Percentiles rank a stretch among this genome's conserved stretches.
Evolutionary conservation across 2,113 vertebrate species (phyloP).

Genomic region (Emydocephalus ijimae): DNA sequence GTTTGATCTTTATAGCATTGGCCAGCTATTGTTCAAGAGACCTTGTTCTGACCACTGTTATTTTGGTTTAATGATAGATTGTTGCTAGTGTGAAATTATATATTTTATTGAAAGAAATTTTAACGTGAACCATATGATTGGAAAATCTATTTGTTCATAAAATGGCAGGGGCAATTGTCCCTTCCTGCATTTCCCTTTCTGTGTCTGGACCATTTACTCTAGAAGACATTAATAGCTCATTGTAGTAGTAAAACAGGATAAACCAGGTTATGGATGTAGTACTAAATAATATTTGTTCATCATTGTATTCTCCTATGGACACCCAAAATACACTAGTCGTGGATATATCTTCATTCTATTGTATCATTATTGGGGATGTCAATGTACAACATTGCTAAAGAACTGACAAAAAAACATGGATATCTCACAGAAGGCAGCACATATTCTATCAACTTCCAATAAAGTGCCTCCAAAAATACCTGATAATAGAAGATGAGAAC

Average conservation of each 20-base stretch:
- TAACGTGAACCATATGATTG: not conserved
- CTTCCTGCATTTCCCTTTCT: not conserved
- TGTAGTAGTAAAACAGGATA: not conserved
- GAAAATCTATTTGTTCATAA: not conserved
- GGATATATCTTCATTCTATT: no score
- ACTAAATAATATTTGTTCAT: not conserved
- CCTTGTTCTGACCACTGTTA: not conserved
- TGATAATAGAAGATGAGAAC: no score
- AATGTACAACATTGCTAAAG: no score
- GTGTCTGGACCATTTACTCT: not conserved
- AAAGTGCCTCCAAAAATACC: no score
- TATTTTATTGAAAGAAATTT: not conserved
- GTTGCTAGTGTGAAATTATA: not conserved
- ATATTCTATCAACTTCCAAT: no score
- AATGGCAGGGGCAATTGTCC: not conserved
- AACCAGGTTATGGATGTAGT: not conserved
- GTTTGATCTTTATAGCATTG: not conserved
- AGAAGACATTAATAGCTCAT: not conserved
- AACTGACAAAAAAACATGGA: no score
- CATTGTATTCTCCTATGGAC: not conserved
- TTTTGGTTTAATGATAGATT: not conserved
- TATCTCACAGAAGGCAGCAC: no score
- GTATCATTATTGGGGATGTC: no score
- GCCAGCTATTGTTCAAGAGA: not conserved
- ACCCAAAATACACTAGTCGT: no score